Evolutionary conservation across 1,140 invertebrate species (phyloP), one percentile per base, ranked within the genome.

Genomic region (Macrobrachium nipponense): DNA sequence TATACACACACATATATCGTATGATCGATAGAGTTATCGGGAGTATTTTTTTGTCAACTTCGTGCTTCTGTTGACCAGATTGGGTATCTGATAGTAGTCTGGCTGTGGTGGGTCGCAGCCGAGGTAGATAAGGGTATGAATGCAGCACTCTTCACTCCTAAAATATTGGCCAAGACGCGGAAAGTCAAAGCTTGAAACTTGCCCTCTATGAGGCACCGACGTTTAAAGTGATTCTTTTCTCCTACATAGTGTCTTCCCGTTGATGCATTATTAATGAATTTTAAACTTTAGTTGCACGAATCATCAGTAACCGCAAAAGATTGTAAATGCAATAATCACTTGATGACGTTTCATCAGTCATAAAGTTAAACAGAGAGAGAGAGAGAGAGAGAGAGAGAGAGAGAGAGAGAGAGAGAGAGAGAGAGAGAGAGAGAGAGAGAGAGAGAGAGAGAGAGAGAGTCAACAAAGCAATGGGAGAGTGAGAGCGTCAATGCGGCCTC

Each of bases 381-480:
- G n/a, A n/a, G n/a, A n/a, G 23, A 14, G 43, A 44, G 70, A 73
- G 70, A 73, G 36, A 44, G 36, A 44, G 27, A 44, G 27, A 73
- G 17, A 10, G 70, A 44, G 70, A 15, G 70, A 43, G 15, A 15
- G 70, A 44, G 12, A 11, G n/a, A 20, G 72, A 73, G 72, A 44
- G 72, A 20, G n/a, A 15, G 72, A 73, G 36, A 51, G 72, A 73
- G 72, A 44, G 14, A 43, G 72, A 15, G 10, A 12, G 72, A 20
- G 72, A 73, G 23, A 20, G 36, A 73, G 36, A 20, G 73, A 76
- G 36, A 58, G 17, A 76, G 73, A 58, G 43, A 76, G 73, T 12
- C 18, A 15, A 36, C 14, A 36, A 70, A n/a, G 43, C 18, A 82
- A 68, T 17, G 73, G 64, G 73, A 59, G 83, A 86, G 83, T 23